These are phyloP conservation scores for Paramormyrops hopkinsi DNA, from an alignment of 2,797 vertebrate genomes.

Conservation along the genomic window DNA sequence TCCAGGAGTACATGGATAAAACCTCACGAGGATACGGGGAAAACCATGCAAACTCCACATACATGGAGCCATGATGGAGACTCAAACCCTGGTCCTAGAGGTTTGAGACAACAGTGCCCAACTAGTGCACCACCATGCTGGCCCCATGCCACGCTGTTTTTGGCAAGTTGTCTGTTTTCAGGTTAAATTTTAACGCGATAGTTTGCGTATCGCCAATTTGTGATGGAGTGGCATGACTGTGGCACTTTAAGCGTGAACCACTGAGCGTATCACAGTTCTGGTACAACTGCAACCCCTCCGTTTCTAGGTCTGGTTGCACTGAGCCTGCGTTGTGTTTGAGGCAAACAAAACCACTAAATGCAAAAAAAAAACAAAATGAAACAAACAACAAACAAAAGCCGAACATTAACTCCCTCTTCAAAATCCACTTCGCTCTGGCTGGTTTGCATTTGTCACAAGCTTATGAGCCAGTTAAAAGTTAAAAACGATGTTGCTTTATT, in stretches of 20 bases:
- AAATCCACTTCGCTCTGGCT: neutral
- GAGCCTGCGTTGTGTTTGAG: neutral
- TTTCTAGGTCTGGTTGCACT: neutral
- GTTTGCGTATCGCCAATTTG: neutral
- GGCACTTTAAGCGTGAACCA: neutral
- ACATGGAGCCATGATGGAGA: neutral
- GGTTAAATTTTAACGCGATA: neutral
- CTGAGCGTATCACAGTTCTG: neutral
- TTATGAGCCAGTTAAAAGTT: neutral
- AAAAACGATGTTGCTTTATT: neutral
- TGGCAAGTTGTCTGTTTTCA: neutral
- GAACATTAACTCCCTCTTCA: neutral
- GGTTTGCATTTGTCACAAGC: neutral
- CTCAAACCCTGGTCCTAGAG: neutral
- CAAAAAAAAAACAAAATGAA: neutral
- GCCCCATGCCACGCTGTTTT: neutral
- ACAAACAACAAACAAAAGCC: neutral
- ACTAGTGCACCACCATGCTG: neutral
- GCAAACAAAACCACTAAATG: neutral
- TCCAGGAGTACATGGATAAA: neutral
- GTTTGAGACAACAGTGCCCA: neutral
- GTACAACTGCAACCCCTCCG: neutral
- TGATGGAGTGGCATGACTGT: neutral
- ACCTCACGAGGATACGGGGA: neutral
- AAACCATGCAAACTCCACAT: neutral